phyloP scores from a whole-genome alignment of 1,140 invertebrate genomes.

The Neodiprion virginianus region DNA sequence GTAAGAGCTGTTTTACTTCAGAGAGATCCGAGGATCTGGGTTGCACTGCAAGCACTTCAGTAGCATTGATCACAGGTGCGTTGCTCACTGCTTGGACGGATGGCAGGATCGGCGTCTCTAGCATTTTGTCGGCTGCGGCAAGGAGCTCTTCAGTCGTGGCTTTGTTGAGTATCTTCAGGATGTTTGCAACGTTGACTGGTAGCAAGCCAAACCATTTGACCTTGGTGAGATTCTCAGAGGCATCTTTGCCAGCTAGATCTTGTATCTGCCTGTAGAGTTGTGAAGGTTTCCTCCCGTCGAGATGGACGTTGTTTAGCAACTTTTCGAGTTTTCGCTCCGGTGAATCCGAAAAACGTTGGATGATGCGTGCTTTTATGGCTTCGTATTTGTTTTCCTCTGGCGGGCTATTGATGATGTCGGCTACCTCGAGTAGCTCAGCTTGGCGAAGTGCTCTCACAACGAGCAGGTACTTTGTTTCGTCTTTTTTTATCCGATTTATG shows the following conservation, averaged over 20 bases:
- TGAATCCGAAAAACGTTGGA: not conserved
- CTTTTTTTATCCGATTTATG: not conserved
- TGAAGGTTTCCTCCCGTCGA: conserved; percentile 11
- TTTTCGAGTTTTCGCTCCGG: not conserved
- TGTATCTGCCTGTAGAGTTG: conserved; percentile 9
- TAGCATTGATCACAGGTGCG: too few species aligned
- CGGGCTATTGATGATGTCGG: conserved; percentile 15
- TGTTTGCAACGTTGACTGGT: too few species aligned
- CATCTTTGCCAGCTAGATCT: not conserved
- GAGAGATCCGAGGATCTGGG: too few species aligned
- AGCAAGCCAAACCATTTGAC: too few species aligned
- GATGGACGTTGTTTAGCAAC: conserved; percentile 9
- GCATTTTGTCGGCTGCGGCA: too few species aligned
- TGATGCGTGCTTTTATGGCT: not conserved
- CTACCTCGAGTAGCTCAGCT: conserved; percentile 14
- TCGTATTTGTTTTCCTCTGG: not conserved
- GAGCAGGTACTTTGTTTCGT: conserved; percentile 22
- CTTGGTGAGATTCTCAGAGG: too few species aligned
- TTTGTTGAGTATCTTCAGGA: too few species aligned
- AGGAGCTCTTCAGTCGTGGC: too few species aligned
- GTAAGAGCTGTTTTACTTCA: too few species aligned
- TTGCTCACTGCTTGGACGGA: too few species aligned
- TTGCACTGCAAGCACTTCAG: too few species aligned
- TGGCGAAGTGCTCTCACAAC: conserved; percentile 19
- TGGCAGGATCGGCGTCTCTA: too few species aligned